These are phyloP conservation scores for Galbula dea DNA, from an alignment of 2,113 vertebrate species.

Conservation along the genomic window DNA sequence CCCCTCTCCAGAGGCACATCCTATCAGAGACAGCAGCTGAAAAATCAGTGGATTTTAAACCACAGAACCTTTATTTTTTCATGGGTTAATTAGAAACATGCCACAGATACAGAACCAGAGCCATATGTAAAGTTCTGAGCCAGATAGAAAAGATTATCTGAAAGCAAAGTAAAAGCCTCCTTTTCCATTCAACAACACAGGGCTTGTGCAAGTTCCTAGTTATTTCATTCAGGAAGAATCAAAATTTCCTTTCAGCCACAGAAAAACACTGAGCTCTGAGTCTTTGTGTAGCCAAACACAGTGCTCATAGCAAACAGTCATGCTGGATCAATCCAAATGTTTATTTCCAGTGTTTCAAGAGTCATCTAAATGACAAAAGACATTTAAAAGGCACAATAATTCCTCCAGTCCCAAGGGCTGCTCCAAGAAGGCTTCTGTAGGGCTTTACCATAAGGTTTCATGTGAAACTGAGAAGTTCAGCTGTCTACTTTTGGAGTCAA, in stretches of 20 bases:
- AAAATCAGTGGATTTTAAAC: neutral
- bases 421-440: neutral
- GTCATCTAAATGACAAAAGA: neutral
- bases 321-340: neutral
- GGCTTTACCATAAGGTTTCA: neutral
- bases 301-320: neutral
- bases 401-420: neutral
- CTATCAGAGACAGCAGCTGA: neutral
- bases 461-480: neutral
- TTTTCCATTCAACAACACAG: conserved; percentile 15
- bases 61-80: neutral
- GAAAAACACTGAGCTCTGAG: conserved; percentile 15
- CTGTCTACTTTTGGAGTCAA: neutral
- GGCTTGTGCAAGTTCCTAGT: conserved; percentile 33
- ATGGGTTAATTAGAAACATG: conserved; percentile 22
- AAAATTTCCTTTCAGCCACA: conserved; percentile 47
- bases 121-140: neutral
- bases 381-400: neutral
- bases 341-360: neutral
- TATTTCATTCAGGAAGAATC: conserved; percentile 60
- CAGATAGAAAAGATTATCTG: conserved; percentile 22
- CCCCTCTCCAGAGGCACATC: neutral
- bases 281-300: neutral
- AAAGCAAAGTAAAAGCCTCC: conserved; percentile 7
- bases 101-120: neutral